Evolutionary conservation across 1,140 invertebrate genomes (phyloP), one percentile per base, ranked within the genome.

Genomic region (Anthonomus grandis): DNA sequence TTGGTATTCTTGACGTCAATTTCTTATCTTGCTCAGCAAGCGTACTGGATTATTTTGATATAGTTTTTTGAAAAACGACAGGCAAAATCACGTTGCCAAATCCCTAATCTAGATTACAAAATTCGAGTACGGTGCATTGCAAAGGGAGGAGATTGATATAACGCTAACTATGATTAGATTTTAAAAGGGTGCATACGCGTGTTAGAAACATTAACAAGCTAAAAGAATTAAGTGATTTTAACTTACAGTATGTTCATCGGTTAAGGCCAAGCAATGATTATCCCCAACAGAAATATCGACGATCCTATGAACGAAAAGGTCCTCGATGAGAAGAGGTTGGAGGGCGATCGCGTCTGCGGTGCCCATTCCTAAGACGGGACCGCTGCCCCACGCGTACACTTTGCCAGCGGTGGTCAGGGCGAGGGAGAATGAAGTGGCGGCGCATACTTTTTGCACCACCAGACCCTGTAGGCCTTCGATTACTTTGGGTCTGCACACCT

Each of bases 351-450:
- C 76, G 62, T 85, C 83, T 25, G 78, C 68, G n/a, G 75, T 74
- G 9, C 80, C 79, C 67, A 76, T 72, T 10, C 83, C 83, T 18
- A 85, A 62, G 66, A 79, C 81, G 0, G 81, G 74, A 3, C 83
- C 83, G 67, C 73, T 78, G 15, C 84, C 84, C 83, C 83, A 86
- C 0, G 76, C 78, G 68, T 81, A 83, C 62, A 78, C 76, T 64
- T 77, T 70, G 24, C 83, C 83, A 57, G 73, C 75, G 34, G 76
- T 76, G 9, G 83, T 80, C 6, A 86, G 71, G 8, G 83, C 83
- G 58, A 85, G 60, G 10, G 81, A 83, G 63, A 83, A 84, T 48
- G 81, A 77, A 46, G 80, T 72, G 58, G 83, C 66, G 76, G 71
- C 83, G 57, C 77, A 82, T 4, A 86, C 79, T 71, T 82, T 82